These are phyloP conservation scores for Poeciliopsis occidentalis DNA, from an alignment of 2,113 vertebrate species.

Conservation along the genomic window DNA sequence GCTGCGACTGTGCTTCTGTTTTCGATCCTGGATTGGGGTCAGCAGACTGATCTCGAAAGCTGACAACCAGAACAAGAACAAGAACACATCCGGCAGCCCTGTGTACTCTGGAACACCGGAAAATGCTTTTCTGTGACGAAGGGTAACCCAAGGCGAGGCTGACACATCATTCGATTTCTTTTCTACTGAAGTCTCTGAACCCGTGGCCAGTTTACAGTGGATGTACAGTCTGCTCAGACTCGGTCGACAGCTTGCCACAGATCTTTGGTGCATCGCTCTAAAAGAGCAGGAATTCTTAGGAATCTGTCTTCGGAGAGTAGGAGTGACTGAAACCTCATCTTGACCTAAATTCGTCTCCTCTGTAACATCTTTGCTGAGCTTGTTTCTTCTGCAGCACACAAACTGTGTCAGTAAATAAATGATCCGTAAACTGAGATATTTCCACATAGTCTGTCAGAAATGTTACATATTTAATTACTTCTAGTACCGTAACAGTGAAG, in stretches of 20 bases:
- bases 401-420: constrained; percentile 27
- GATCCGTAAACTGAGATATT: constrained; percentile 2
- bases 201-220: constrained; percentile 24
- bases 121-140: constrained; percentile 37
- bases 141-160: constrained; percentile 45
- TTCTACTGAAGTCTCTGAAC: constrained; percentile 42
- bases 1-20: constrained; percentile 33
- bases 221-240: constrained; percentile 26
- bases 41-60: constrained; percentile 27
- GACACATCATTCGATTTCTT: constrained; percentile 37
- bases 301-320: constrained; percentile 27
- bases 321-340: constrained; percentile 41
- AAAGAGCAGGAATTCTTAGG: constrained; percentile 26
- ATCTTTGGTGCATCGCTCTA: constrained; percentile 9
- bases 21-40: constrained; percentile 51
- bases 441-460: neutral
- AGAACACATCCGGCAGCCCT: constrained; percentile 33
- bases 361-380: constrained; percentile 14
- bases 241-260: constrained; percentile 25
- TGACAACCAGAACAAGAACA: constrained; percentile 40
- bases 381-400: constrained; percentile 8
- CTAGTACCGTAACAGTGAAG: neutral
- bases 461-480: neutral
- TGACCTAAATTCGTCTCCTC: constrained; percentile 50
- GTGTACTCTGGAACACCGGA: constrained; percentile 15